Base-by-base conservation (phyloP, 1,140 invertebrate genomes). In the Hycleus phaleratus region DNA sequence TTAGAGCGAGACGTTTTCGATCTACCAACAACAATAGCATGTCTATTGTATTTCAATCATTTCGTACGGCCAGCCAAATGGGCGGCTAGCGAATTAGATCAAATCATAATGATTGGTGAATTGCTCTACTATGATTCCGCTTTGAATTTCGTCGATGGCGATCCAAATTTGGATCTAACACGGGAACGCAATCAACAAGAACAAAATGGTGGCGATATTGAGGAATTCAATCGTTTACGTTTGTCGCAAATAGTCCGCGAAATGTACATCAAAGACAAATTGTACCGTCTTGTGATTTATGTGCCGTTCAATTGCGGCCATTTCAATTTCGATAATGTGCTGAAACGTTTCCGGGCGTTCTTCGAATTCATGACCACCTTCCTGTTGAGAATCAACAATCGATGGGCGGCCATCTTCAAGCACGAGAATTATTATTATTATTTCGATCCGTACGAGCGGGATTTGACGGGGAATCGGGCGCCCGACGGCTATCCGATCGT, bases 91-190 rank as follows among this genome's bases (percentile, higher is more conserved):
- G 59, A 60, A 18, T 65, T 68, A 5, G 65, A 68, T 39, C 57
- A 63, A 43, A 53, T 67, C 12, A 38, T 68, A 10, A 59, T 67
- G 12, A 9, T 61, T 5, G 67, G 64, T 4, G 56, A 68, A 32
- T 56, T 61, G 25, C 49, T 68, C 7, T 66, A 63, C 38, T 63
- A 60, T 11, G 67, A 68, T 44, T 65, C 63, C 38, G 59, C 58
- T 38, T 53, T 68, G 11, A 40, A 49, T 0, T 65, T 5, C 4
- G 32, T 7, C 7, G 32, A 32, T 5, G 32, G 32, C 32, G 32
- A 32, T 7, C 18, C 18, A 2, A 1, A 18, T 18, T 18, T 18
- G 18, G 18, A 18, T 18, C 18, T 18, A 18, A 18, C 18, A 2
- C 18, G 18, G 18, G 18, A 18, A 18, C 18, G 18, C 18, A 18